These are phyloP conservation scores for Hydrozoanthus tunicans DNA, from an alignment of 64 coral and sea anemone species.

Conservation along the genomic window DNA sequence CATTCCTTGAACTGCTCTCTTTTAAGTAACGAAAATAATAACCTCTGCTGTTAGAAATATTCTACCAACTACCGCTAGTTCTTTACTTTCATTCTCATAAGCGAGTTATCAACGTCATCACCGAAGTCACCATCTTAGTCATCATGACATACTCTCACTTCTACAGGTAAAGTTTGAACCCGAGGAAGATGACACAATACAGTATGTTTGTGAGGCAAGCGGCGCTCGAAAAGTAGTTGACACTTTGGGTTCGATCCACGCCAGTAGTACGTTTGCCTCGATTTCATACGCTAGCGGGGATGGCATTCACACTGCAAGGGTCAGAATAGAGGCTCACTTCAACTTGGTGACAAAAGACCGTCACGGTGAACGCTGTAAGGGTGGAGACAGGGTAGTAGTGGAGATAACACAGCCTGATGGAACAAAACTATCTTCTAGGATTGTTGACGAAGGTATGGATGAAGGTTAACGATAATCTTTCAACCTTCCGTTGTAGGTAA, in stretches of 20 bases:
- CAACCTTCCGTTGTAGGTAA: no score
- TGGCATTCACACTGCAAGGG: slow-evolving; percentile 89
- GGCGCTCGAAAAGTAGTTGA: slow-evolving; percentile 65
- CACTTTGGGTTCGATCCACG: slow-evolving; percentile 78
- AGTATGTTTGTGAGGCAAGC: slow-evolving; percentile 77
- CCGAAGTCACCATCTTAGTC: background rate
- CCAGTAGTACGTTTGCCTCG: slow-evolving; percentile 96
- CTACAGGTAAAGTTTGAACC: slow-evolving; percentile 84
- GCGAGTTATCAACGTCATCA: no score
- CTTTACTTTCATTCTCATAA: no score
- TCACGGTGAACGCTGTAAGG: slow-evolving; percentile 79
- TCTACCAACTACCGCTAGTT: no score
- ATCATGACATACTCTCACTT: background rate
- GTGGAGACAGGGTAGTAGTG: slow-evolving; percentile 85
- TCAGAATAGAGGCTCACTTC: slow-evolving; percentile 91
- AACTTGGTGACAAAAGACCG: slow-evolving; percentile 91
- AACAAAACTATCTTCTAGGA: slow-evolving; percentile 54
- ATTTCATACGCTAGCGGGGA: slow-evolving; percentile 93
- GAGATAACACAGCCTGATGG: slow-evolving; percentile 90
- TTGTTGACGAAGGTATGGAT: slow-evolving; percentile 83
- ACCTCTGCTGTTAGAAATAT: no score
- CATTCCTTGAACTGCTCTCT: no score
- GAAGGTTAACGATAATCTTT: background rate
- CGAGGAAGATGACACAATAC: slow-evolving; percentile 94
- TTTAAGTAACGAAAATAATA: no score